Base-by-base conservation (phyloP, 30 jellyfish, hydroid and myxozoan genomes). In the Hydra vulgaris region DNA sequence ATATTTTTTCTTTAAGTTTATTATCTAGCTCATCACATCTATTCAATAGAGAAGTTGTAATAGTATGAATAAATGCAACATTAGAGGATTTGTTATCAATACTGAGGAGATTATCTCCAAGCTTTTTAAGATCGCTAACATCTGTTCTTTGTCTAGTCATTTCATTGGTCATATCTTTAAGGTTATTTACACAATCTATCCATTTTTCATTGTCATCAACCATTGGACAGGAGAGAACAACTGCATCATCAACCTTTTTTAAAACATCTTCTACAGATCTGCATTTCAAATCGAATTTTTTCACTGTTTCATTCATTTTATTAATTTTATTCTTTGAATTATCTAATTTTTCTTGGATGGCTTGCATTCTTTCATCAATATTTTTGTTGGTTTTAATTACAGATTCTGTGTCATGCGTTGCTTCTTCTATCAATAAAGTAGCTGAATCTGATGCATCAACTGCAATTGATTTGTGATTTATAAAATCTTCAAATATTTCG, bases 31-130 rank as follows among this genome's bases (percentile, higher is more conserved):
- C 88, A 20, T 87, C 83, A 73, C 83, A 86, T 25, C 73, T 82
- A 74, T 74, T 76, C 16, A 84, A 70, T 17, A 92, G 66, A 53
- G 85, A 24, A n/a, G 88, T 91, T 25, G 95, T 87, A 25, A 88
- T 71, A 70, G 87, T 96, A 22, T 81, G 70, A 25, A 92, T 89
- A 21, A 88, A 88, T 12, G 96, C 79, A 74, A 86, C 85, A 72
- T 86, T 87, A 53, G 88, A 96, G 7, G 99, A 96, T 74, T 92
- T 86, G 69, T 84, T 87, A 27, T 92, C 99, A 81, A 92, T 74
- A 69, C 61, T 56, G 27, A 84, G 78, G 19, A 92, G 83, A 20
- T 75, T 95, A 40, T 87, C 95, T 8, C 96, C 94, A 1, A 88
- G 86, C 66, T 81, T 74, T 1, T 79, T 82, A 25, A 92, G 74